Evolutionary conservation across 2,797 vertebrate species (phyloP), one percentile per base, ranked within the genome.

Genomic region (Enteromius thamalakanensis): DNA sequence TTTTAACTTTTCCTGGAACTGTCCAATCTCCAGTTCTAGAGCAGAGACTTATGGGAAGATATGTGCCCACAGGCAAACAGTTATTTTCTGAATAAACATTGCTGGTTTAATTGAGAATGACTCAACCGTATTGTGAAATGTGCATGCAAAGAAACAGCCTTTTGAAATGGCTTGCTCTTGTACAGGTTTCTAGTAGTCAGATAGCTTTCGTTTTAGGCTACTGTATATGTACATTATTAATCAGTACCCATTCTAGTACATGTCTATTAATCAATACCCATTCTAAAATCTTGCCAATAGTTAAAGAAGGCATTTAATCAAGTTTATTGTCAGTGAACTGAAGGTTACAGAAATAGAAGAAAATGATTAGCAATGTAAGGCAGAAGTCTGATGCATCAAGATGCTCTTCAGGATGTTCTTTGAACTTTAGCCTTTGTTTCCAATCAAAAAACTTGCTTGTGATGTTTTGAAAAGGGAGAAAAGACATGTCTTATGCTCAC

Each of bases 1-100:
- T 60, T 69, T 47, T 17, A 82, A 32, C 62, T 75, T 64, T 86
- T 88, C 83, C 81, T 85, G 87, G 85, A 87, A 86, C 37, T 1
- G 17, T n/a, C 71, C 34, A 14, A 26, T 74, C 45, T 64, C n/a
- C 47, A 14, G 14, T 80, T 71, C 58, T 80, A 51, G 67, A 68
- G 32, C 34, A 60, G 58, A 58, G 40, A 60, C 53, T 81, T 79
- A 71, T 83, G 83, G 77, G 83, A 84, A 86, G 68, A 75, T 49
- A 60, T 49, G 3, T 65, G 74, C 49, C 42, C 69, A 55, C 62
- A 40, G 29, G 65, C 77, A 80, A 76, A 45, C 12, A 60, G n/a
- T 23, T 51, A 32, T 64, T 67, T 21, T 64, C 10, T 47, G 32
- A 64, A 79, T 37, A 51, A 45, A n/a, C 6, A 45, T 29, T 47